Percentiles rank a stretch among this genome's conserved stretches.
Conservation (phyloP, 2,113 vertebrate species). For the Numenius arquata region DNA sequence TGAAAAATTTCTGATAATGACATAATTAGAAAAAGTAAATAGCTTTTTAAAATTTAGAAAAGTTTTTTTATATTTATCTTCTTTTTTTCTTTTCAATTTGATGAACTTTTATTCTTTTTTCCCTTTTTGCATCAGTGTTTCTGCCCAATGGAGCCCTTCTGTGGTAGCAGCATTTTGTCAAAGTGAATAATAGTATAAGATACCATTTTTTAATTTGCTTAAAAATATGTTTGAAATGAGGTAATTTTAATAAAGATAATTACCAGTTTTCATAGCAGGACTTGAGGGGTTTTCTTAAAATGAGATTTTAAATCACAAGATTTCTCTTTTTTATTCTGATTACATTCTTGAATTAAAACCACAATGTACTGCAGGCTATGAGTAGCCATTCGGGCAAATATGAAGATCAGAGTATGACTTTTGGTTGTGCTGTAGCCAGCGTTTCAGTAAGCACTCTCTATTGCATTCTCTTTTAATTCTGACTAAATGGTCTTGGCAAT, state of each 20-base stretch:
- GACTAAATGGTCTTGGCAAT: slow-evolving; percentile 55
- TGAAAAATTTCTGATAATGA: neutral
- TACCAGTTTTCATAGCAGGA: neutral
- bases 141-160: neutral
- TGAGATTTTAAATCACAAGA: neutral
- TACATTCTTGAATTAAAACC: neutral
- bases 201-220: neutral
- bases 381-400: neutral
- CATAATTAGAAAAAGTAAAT: neutral
- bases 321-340: neutral
- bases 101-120: neutral
- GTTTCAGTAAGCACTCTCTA: slow-evolving; percentile 9
- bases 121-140: neutral
- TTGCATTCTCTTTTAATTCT: slow-evolving; percentile 60
- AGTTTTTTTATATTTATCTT: neutral
- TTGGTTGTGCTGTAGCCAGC: neutral
- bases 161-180: neutral
- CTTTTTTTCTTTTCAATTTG: neutral
- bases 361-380: neutral
- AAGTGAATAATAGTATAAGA: neutral
- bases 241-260: neutral
- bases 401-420: neutral
- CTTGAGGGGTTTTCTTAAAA: neutral
- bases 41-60: neutral
- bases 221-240: neutral